Conservation (phyloP, 1,140 invertebrate species). For the Sinonovacula constricta region DNA sequence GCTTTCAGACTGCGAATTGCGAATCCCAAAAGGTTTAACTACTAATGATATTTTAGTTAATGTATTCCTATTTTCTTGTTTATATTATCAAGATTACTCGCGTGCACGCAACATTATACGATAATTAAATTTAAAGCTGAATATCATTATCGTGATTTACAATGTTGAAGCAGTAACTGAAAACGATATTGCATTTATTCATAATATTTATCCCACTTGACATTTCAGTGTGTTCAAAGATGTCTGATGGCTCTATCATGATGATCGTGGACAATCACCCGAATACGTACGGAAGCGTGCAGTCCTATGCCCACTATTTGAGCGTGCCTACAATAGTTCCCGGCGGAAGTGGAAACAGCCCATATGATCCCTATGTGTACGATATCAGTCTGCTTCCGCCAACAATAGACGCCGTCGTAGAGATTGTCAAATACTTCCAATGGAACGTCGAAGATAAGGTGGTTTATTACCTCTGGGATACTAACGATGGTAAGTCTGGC, state of each 20-base stretch:
- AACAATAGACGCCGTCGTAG: conserved; percentile 31
- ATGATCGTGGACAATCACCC: conserved; percentile 49
- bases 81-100: too few species aligned
- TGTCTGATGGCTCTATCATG: conserved; percentile 19
- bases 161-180: too few species aligned
- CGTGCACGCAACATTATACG: too few species aligned
- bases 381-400: conserved; percentile 50
- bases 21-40: too few species aligned
- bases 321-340: conserved; percentile 40
- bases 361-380: conserved; percentile 33
- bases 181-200: too few species aligned
- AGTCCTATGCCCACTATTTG: conserved; percentile 47
- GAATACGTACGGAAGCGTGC: conserved; percentile 33
- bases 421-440: conserved; percentile 32
- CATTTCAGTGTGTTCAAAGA: conserved; percentile 44
- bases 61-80: too few species aligned
- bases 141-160: too few species aligned
- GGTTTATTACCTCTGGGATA: conserved; percentile 47
- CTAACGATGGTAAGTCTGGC: conserved; percentile 51
- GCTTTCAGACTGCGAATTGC: too few species aligned
- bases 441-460: conserved; percentile 31
- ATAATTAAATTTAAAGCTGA: too few species aligned
- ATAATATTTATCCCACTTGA: too few species aligned
- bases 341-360: conserved; percentile 34
- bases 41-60: too few species aligned